Evolutionary conservation across 2,888 invertebrate genomes (phyloP), one percentile per base, ranked within the genome.

Genomic region (Pyrrhosoma nymphula): DNA sequence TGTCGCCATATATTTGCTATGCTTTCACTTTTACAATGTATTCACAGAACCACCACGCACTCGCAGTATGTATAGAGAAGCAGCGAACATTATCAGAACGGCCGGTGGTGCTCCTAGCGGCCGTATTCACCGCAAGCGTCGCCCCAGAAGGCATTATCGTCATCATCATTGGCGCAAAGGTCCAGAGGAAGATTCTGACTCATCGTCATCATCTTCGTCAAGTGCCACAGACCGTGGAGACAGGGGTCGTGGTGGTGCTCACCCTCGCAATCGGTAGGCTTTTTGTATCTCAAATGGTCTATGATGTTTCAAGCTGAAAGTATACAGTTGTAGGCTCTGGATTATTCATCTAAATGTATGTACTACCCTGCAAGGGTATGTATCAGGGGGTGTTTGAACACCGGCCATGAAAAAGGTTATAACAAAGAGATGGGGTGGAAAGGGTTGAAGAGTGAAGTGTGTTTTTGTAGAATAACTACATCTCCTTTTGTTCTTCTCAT

Each of bases 131-230:
- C 93, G 26, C 16, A 93, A 93, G 39, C 93, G 47, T 16, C 69
- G 47, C 30, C 75, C 93, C 12, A 69, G 93, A 26, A 93, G 93
- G 18, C 93, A 93, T 47, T 93, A 93, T 47, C 93, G 69, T n/a
- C 93, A 69, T 3, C 93, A 69, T 23, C 93, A 69, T 47, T 93
- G 93, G 93, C 63, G 93, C 18, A 93, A 93, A 56, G 93, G 93
- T 75, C 93, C 63, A 14, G 69, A 93, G 69, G 93, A 47, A 47
- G 93, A 75, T n/a, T 93, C 93, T 55, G 69, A 75, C 55, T 93
- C 93, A 39, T 93, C 93, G 0, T 93, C 93, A 16, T 75, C 69
- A 16, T 93, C 93, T 26, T 93, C 93, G 2, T 93, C 93, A n/a
- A 69, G 69, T 26, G 55, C n/a, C 14, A 35, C 82, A 35, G 82